A percentile compares a stretch with the other conserved stretches of the same genome.
Conservation (phyloP, 2,888 invertebrate genomes). For the Gortyna flavago region DNA sequence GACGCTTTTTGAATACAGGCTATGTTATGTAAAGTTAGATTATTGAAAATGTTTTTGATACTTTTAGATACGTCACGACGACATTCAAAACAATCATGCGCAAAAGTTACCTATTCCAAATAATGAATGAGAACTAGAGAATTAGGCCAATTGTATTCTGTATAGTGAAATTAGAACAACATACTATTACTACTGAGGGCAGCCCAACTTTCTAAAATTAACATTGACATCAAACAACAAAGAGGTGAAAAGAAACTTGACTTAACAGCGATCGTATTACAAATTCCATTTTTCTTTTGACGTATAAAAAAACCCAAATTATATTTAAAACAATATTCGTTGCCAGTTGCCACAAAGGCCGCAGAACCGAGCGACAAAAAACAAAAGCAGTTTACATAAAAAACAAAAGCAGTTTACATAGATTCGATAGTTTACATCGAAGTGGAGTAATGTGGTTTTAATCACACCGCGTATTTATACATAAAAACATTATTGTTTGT, state of each 20-base stretch:
- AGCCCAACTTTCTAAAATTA: slow-evolving; percentile 14
- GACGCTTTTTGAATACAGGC: neutral
- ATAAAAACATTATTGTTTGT: slow-evolving; percentile 29
- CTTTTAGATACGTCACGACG: neutral
- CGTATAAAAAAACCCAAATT: slow-evolving; percentile 29
- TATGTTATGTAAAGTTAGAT: neutral
- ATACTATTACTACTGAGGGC: neutral
- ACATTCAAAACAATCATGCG: neutral
- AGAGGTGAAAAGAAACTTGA: slow-evolving; percentile 24
- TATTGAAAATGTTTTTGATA: neutral
- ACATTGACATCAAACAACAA: slow-evolving; percentile 25
- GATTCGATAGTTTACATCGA: slow-evolving; percentile 23
- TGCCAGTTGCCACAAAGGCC: slow-evolving; percentile 20
- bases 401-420: slow-evolving; percentile 31
- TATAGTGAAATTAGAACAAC: slow-evolving; percentile 22
- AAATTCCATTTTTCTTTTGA: slow-evolving; percentile 28
- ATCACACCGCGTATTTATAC: slow-evolving; percentile 45
- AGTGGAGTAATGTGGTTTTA: slow-evolving; percentile 61
- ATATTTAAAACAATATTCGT: slow-evolving; percentile 40
- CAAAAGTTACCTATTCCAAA: neutral
- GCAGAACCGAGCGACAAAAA: slow-evolving; percentile 11
- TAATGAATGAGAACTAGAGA: slow-evolving; percentile 13
- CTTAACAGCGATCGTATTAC: slow-evolving; percentile 21
- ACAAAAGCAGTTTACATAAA: slow-evolving; percentile 30
- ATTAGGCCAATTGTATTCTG: slow-evolving; percentile 40